Percentiles rank a stretch among this genome's conserved stretches.
These are phyloP conservation scores for Paracyprichromis sp. DNA, from an alignment of 2,113 vertebrate species.

Conservation along the genomic window DNA sequence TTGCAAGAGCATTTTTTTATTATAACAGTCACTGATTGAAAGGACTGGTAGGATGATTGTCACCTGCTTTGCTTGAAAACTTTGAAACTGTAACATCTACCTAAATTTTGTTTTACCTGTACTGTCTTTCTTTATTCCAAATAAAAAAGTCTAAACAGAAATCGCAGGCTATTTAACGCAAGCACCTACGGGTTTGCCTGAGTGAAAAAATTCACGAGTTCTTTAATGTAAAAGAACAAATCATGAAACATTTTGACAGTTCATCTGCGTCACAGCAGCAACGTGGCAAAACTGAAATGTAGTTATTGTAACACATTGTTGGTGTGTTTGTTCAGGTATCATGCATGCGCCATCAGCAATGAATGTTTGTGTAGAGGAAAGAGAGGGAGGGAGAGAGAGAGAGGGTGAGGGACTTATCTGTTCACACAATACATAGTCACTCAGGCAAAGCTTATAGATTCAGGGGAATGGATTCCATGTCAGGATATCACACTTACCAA, in stretches of 20 bases:
- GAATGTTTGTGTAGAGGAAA: slow-evolving; percentile 28
- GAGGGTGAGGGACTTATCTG: slow-evolving; percentile 38
- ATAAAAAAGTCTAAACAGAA: background rate
- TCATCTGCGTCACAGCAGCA: slow-evolving; percentile 54
- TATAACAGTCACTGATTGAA: background rate
- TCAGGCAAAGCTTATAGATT: slow-evolving; percentile 63
- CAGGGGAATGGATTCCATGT: slow-evolving; percentile 57
- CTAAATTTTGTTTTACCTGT: background rate
- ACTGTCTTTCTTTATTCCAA: background rate
- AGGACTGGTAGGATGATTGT: background rate
- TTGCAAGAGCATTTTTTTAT: background rate
- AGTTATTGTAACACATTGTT: slow-evolving; percentile 52
- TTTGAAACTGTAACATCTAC: background rate
- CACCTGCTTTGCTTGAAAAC: background rate
- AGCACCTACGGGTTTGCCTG: slow-evolving; percentile 12
- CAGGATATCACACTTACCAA: slow-evolving; percentile 60
- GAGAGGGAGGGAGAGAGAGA: background rate
- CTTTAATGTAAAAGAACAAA: slow-evolving; percentile 46
- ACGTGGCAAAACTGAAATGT: slow-evolving; percentile 50
- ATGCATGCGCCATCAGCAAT: slow-evolving; percentile 45
- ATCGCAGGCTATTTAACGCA: slow-evolving; percentile 7
- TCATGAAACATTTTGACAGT: slow-evolving; percentile 52
- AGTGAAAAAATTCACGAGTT: slow-evolving; percentile 4
- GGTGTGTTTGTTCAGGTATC: slow-evolving; percentile 55
- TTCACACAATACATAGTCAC: slow-evolving; percentile 57